These are phyloP conservation scores for Steatornis caripensis DNA, from an alignment of 2,113 vertebrate species.

Conservation along the genomic window DNA sequence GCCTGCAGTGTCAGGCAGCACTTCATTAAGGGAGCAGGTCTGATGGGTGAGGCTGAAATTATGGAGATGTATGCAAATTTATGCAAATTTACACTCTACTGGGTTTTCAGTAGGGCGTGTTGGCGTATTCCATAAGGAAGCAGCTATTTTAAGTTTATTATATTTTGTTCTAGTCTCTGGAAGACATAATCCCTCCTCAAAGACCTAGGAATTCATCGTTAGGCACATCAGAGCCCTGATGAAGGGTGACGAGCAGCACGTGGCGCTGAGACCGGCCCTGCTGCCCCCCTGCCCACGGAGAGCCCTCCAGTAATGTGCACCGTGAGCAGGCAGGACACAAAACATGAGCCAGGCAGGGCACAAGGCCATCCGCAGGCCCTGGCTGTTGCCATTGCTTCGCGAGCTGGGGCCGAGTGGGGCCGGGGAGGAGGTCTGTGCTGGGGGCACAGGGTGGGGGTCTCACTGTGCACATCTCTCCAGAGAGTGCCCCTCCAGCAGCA, in stretches of 20 bases:
- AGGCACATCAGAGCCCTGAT: not conserved
- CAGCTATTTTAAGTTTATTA: slow-evolving; percentile 46
- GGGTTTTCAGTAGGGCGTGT: slow-evolving; percentile 13
- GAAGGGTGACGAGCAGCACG: not conserved
- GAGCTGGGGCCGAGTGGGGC: not conserved
- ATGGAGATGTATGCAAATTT: slow-evolving; percentile 35
- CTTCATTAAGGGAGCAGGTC: not conserved
- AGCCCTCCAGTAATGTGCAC: not conserved
- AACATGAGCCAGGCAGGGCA: not conserved
- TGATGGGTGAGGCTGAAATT: slow-evolving; percentile 1
- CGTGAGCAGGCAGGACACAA: not conserved
- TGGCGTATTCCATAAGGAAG: slow-evolving; percentile 34
- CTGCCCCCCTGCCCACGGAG: not conserved
- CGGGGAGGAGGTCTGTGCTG: not conserved
- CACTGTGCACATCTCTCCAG: not conserved
- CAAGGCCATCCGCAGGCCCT: not conserved
- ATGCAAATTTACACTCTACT: slow-evolving; percentile 14
- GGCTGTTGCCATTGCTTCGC: accelerated
- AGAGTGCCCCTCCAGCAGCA: not conserved
- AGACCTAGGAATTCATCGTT: not conserved
- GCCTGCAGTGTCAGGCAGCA: not conserved
- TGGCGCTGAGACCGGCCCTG: not conserved
- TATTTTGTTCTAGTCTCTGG: slow-evolving; percentile 28
- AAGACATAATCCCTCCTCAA: slow-evolving; percentile 37
- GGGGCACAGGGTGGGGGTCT: not conserved